phyloP scores from a whole-genome alignment of 2,113 vertebrate genomes.

The Actenoides lindsayi region DNA sequence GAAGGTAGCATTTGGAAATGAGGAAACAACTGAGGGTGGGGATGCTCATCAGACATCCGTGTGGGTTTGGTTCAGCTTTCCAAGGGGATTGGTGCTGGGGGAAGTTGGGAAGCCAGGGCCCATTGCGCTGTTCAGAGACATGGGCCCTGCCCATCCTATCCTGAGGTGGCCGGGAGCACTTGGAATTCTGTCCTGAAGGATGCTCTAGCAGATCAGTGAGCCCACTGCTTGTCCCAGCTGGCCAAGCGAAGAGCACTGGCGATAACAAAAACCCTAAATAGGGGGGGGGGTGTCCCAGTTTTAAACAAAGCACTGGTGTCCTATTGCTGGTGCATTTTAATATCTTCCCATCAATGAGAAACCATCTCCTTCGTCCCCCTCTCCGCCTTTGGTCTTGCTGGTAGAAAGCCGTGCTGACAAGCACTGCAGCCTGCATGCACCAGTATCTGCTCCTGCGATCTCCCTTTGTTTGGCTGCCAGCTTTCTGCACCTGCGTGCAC shows the following conservation, averaged over 20 bases:
- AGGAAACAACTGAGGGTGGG: neutral
- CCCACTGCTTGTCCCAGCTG: neutral
- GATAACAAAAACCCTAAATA: neutral
- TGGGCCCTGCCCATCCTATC: neutral
- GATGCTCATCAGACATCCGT: neutral
- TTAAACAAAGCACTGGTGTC: neutral
- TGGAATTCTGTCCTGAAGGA: neutral
- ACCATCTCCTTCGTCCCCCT: neutral
- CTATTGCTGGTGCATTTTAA: neutral
- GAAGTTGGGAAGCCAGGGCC: neutral
- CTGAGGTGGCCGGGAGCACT: rapidly evolving
- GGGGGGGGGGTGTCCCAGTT: neutral
- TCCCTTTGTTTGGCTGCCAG: conserved; percentile 63
- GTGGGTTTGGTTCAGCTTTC: neutral
- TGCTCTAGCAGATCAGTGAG: neutral
- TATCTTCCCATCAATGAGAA: neutral
- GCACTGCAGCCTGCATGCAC: neutral
- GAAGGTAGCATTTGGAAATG: neutral
- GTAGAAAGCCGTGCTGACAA: neutral
- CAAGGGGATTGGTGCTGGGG: neutral
- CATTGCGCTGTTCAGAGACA: neutral
- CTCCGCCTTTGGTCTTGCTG: neutral
- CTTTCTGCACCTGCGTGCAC: conserved; percentile 51
- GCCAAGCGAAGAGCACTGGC: neutral
- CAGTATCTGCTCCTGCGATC: conserved; percentile 1